phyloP scores from a whole-genome alignment of 2,113 vertebrate genomes.

The Columbina picui region DNA sequence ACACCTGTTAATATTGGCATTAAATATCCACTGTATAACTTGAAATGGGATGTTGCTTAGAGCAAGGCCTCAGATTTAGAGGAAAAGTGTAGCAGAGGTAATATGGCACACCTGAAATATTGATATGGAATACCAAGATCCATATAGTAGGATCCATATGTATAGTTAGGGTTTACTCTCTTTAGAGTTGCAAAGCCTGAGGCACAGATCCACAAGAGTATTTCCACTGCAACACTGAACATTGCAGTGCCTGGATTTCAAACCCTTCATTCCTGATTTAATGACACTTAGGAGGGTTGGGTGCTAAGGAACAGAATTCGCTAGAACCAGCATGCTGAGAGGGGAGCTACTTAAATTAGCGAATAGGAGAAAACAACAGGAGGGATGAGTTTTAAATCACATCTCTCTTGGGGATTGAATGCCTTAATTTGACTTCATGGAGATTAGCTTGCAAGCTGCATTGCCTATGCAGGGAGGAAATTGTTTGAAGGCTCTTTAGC shows the following conservation, averaged over 20 bases:
- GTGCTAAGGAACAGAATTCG: conserved; percentile 59
- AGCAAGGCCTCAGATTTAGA: not conserved
- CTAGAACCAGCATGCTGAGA: conserved; percentile 45
- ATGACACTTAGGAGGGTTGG: conserved; percentile 24
- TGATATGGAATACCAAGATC: not conserved
- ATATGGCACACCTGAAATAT: not conserved
- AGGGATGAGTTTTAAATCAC: conserved; percentile 62
- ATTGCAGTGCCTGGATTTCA: conserved; percentile 13
- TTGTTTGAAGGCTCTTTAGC: conserved; percentile 63
- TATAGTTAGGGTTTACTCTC: not conserved
- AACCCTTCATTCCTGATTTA: conserved; percentile 34
- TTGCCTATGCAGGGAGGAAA: conserved; percentile 27
- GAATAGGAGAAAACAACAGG: conserved; percentile 66
- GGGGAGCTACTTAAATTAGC: conserved; percentile 63
- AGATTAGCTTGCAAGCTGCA: conserved; percentile 63
- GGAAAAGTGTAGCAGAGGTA: not conserved
- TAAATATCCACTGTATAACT: not conserved
- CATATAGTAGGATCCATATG: not conserved
- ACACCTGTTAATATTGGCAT: not conserved
- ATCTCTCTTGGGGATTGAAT: conserved; percentile 41
- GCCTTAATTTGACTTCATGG: conserved; percentile 67
- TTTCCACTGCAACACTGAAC: not conserved
- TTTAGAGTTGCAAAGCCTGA: not conserved
- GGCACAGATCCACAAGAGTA: not conserved
- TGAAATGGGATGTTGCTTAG: not conserved